Percentiles rank a stretch among this genome's conserved stretches.
phyloP scores from a whole-genome alignment of 2,113 vertebrate species.

The Mobula birostris region DNA sequence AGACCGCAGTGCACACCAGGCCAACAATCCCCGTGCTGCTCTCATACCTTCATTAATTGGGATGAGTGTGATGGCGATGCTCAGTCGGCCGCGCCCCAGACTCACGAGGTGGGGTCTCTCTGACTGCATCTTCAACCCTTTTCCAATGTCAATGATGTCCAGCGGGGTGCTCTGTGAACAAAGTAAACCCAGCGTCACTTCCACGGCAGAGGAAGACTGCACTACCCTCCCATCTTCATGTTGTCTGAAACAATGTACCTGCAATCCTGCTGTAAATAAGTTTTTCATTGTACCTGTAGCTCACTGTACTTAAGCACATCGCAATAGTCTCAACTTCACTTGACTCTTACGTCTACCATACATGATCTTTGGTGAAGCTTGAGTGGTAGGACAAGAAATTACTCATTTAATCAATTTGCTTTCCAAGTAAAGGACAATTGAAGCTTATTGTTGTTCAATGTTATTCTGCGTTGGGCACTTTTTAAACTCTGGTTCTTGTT shows the following conservation, averaged over 20 bases:
- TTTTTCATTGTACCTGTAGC: no score
- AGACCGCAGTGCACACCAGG: background rate
- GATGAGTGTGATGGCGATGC: constrained; percentile 65
- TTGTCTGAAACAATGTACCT: no score
- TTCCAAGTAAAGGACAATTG: background rate
- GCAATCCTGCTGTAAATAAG: no score
- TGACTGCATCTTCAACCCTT: constrained; percentile 64
- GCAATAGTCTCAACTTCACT: no score
- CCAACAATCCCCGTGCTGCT: background rate
- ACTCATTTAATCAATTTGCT: background rate
- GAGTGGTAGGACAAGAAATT: background rate
- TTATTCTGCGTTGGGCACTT: background rate
- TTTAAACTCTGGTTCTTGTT: background rate
- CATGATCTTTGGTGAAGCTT: no score
- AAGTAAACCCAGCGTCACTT: background rate
- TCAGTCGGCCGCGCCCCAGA: constrained; percentile 65
- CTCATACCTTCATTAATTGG: constrained; percentile 65
- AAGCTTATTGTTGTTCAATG: background rate
- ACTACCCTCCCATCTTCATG: background rate
- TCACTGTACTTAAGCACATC: no score
- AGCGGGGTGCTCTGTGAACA: constrained; percentile 50
- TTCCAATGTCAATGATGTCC: constrained; percentile 65
- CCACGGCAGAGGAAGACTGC: background rate
- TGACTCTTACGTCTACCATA: no score
- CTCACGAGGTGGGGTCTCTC: constrained; percentile 64